Percentiles rank a stretch among this genome's conserved stretches.
Conservation (phyloP, 2,888 invertebrate genomes). For the Amorpha juglandis region DNA sequence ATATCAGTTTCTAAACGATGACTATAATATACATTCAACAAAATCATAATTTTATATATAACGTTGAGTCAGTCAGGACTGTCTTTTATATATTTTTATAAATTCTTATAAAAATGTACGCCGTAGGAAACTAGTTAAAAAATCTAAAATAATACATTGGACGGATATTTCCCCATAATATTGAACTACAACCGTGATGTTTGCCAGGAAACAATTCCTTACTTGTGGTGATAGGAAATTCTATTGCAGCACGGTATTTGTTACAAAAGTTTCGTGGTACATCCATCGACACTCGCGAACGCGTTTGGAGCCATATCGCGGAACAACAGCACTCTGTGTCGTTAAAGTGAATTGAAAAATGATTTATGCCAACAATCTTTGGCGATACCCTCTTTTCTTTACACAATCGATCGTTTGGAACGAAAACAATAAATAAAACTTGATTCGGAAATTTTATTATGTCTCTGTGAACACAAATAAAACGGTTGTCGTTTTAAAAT, state of each 20-base stretch:
- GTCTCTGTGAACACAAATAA: not conserved
- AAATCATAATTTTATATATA: too few relatives aligned
- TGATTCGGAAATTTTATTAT: constrained; percentile 12
- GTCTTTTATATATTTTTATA: too few relatives aligned
- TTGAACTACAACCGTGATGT: not conserved
- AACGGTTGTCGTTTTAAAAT: not conserved
- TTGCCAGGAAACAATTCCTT: not conserved
- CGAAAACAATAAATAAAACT: constrained; percentile 66
- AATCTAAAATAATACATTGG: not conserved
- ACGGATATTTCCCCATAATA: not conserved
- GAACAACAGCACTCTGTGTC: constrained; percentile 74
- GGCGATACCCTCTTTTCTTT: constrained; percentile 68
- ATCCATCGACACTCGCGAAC: constrained; percentile 45
- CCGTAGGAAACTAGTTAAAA: too few relatives aligned
- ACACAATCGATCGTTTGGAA: constrained; percentile 68
- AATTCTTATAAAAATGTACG: too few relatives aligned
- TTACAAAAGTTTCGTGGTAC: constrained; percentile 42
- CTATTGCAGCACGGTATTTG: constrained; percentile 21
- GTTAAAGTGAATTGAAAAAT: constrained; percentile 82
- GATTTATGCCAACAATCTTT: constrained; percentile 79
- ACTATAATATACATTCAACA: too few relatives aligned
- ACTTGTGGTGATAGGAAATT: not conserved
- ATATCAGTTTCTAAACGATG: too few relatives aligned
- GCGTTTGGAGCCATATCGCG: constrained; percentile 53
- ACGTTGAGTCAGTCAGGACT: too few relatives aligned